Evolutionary conservation across 2,888 invertebrate genomes (phyloP).

Genomic region (Tiphia femorata): DNA sequence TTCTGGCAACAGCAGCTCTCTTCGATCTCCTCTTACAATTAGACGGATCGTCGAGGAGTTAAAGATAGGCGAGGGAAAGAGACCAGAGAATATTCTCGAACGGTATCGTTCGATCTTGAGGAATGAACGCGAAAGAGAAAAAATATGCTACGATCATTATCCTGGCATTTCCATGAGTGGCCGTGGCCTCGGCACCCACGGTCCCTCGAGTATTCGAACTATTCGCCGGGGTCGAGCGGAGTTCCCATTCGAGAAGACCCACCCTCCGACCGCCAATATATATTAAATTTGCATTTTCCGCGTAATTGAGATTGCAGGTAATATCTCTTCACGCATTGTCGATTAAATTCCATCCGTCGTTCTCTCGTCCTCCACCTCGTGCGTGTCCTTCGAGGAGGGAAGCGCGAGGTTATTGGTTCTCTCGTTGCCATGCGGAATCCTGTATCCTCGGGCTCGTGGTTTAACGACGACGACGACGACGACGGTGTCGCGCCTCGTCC

Average conservation of each 20-base stretch:
- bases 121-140: no score
- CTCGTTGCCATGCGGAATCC: no score
- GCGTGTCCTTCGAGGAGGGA: conserved; percentile 14
- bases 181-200: conserved; percentile 2
- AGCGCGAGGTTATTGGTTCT: conserved; percentile 19
- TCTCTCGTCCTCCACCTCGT: conserved; percentile 5
- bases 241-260: conserved; percentile 26
- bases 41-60: no score
- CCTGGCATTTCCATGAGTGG: conserved; percentile 14
- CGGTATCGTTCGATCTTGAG: no score
- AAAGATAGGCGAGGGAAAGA: no score
- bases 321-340: conserved; percentile 46
- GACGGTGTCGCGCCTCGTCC: no score
- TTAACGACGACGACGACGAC: no score
- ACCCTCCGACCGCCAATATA: conserved; percentile 26
- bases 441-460: no score
- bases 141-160: conserved; percentile 13
- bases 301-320: conserved; percentile 50
- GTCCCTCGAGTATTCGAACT: conserved; percentile 27
- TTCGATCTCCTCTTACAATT: no score
- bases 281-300: conserved; percentile 54
- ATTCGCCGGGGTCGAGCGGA: conserved; percentile 21
- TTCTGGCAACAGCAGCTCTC: no score
- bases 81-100: no score
- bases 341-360: conserved; percentile 49